Evolutionary conservation across 2,113 vertebrate genomes (phyloP).

Genomic region (Podarcis cretensis): DNA sequence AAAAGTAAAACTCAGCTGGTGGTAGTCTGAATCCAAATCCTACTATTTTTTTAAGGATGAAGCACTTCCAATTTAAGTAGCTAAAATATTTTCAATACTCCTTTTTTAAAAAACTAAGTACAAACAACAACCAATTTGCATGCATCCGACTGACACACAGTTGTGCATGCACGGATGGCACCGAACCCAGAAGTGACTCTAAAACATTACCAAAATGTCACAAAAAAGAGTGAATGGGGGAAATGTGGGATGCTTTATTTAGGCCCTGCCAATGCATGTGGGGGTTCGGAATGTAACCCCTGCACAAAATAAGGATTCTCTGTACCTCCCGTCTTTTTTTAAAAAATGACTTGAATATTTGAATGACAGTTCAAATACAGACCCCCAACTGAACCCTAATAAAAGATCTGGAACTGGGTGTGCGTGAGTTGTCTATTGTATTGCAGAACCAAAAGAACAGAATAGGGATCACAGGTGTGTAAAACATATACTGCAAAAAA

Average conservation of each 20-base stretch:
- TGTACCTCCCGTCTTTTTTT: background rate
- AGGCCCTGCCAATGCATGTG: too few relatives aligned
- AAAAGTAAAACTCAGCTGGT: background rate
- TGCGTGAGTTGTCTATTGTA: constrained; percentile 16
- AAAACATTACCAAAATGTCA: too few relatives aligned
- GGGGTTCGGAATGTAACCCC: too few relatives aligned
- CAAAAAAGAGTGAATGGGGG: too few relatives aligned
- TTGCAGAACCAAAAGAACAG: constrained; percentile 61
- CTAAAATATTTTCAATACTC: background rate
- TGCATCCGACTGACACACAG: too few relatives aligned
- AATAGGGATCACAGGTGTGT: constrained; percentile 19
- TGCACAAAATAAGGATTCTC: too few relatives aligned
- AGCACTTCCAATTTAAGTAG: background rate
- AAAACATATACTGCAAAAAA: constrained; percentile 53
- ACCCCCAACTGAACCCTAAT: constrained; percentile 35
- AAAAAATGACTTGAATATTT: background rate
- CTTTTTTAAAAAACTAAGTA: background rate
- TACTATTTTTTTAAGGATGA: background rate
- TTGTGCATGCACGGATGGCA: too few relatives aligned
- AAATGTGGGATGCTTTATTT: too few relatives aligned
- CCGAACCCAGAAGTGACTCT: too few relatives aligned
- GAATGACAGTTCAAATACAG: constrained; percentile 15
- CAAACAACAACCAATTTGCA: too few relatives aligned
- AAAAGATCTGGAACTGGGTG: constrained; percentile 48
- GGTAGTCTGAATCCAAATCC: background rate